Evolutionary conservation across 1,140 invertebrate species (phyloP).

Genomic region (Ericerus pela): DNA sequence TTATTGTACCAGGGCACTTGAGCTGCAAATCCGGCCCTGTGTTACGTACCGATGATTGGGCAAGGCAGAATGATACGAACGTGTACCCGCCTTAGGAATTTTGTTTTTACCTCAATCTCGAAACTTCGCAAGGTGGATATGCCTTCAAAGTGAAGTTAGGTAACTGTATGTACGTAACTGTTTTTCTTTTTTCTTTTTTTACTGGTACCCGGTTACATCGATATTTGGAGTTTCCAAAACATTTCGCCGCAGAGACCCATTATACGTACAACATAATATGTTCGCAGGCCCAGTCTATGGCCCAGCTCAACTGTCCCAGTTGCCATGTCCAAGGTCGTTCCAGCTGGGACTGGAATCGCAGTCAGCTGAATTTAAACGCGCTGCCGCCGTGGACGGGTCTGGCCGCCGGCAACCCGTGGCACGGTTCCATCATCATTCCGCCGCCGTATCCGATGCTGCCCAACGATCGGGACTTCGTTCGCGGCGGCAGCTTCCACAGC

Average conservation of each 20-base stretch:
- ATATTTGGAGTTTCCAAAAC: background rate
- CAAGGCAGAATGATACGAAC: too few relatives aligned
- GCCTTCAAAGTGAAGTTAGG: too few relatives aligned
- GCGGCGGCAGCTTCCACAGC: background rate
- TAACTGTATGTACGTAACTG: background rate
- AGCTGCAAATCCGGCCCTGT: too few relatives aligned
- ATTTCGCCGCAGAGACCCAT: background rate
- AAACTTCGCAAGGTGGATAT: too few relatives aligned
- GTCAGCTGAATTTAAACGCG: slow-evolving; percentile 36
- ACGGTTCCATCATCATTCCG: slow-evolving; percentile 22
- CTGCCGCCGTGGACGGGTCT: slow-evolving; percentile 26
- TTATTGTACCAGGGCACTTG: too few relatives aligned
- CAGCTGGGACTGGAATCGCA: slow-evolving; percentile 32
- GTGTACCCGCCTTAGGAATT: too few relatives aligned
- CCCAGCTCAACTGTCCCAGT: slow-evolving; percentile 43
- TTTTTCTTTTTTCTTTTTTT: too few relatives aligned
- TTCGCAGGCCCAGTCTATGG: slow-evolving; percentile 51
- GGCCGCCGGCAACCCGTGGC: slow-evolving; percentile 30
- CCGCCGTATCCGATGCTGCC: background rate
- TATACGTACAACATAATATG: background rate
- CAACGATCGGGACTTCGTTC: background rate
- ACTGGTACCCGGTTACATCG: background rate
- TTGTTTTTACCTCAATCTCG: too few relatives aligned
- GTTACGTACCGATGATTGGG: too few relatives aligned
- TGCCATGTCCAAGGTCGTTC: slow-evolving; percentile 35